A percentile compares a stretch with the other conserved stretches of the same genome.
Evolutionary conservation across 2,797 vertebrate species (phyloP).

Genomic region (Borostomias antarcticus): DNA sequence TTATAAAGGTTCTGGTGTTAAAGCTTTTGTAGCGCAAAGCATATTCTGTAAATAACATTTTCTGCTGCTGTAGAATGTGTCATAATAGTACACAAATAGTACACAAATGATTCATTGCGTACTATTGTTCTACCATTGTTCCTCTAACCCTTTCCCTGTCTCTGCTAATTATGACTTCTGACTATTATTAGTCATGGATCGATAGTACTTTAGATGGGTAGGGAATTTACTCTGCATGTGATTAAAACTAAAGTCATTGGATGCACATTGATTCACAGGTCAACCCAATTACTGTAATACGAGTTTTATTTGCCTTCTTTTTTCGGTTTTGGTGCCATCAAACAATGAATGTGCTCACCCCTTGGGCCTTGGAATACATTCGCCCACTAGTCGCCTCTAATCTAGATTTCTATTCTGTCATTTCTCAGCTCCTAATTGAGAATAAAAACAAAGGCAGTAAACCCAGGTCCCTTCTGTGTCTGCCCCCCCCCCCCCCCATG

Average conservation of each 20-base stretch:
- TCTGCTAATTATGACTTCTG: too few species aligned
- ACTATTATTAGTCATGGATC: conserved; percentile 40
- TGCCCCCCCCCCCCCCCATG: conserved; percentile 13
- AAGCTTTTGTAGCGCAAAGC: neutral
- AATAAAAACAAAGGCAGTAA: conserved; percentile 39
- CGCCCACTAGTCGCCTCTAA: conserved; percentile 18
- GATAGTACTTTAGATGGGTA: conserved; percentile 26
- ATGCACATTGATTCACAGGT: conserved; percentile 51
- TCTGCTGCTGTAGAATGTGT: neutral
- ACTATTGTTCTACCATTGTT: conserved; percentile 20
- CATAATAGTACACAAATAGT: neutral
- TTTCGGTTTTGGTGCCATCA: conserved; percentile 39
- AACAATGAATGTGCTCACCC: conserved; percentile 16
- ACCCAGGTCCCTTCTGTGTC: conserved; percentile 28
- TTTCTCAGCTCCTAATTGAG: conserved; percentile 20
- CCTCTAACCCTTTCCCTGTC: conserved; percentile 17
- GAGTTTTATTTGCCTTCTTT: conserved; percentile 48
- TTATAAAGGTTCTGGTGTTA: neutral
- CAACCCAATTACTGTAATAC: conserved; percentile 52
- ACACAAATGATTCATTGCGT: neutral
- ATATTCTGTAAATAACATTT: neutral
- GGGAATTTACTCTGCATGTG: conserved; percentile 46
- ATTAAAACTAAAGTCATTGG: conserved; percentile 58
- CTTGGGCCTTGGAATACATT: conserved; percentile 19
- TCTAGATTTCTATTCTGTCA: conserved; percentile 22